Conservation (phyloP, 2,113 vertebrate genomes). For the Macaca nemestrina region DNA sequence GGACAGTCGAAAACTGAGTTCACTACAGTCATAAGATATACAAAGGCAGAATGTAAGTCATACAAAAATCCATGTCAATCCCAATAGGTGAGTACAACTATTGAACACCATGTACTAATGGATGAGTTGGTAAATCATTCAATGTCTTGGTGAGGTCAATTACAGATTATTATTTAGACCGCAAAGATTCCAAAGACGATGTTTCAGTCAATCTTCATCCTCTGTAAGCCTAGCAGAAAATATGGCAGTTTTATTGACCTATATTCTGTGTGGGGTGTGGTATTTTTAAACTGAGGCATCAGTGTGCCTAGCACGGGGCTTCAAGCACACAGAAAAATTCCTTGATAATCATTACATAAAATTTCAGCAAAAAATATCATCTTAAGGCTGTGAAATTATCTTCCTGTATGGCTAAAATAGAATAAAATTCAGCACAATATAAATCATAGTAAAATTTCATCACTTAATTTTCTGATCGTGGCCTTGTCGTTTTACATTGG, state of each 20-base stretch:
- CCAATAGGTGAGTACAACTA: neutral
- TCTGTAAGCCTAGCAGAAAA: neutral
- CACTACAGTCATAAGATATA: neutral
- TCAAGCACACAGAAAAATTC: neutral
- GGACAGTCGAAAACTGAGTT: neutral
- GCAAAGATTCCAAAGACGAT: neutral
- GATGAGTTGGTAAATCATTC: neutral
- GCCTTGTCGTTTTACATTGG: neutral
- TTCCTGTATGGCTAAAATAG: neutral
- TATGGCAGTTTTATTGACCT: neutral
- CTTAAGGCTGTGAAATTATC: neutral
- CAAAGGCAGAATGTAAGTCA: neutral
- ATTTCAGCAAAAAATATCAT: neutral
- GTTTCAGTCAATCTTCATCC: neutral
- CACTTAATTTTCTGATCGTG: neutral
- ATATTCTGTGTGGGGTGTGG: neutral
- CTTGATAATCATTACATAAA: neutral
- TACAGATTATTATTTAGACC: neutral
- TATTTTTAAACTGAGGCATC: neutral
- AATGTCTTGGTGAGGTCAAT: neutral
- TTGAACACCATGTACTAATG: neutral
- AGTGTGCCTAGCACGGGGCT: no score
- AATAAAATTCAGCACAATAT: neutral
- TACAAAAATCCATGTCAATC: neutral
- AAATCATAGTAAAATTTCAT: accelerated